Conservation (phyloP, 1,140 invertebrate genomes). For the Antheraea pernyi region DNA sequence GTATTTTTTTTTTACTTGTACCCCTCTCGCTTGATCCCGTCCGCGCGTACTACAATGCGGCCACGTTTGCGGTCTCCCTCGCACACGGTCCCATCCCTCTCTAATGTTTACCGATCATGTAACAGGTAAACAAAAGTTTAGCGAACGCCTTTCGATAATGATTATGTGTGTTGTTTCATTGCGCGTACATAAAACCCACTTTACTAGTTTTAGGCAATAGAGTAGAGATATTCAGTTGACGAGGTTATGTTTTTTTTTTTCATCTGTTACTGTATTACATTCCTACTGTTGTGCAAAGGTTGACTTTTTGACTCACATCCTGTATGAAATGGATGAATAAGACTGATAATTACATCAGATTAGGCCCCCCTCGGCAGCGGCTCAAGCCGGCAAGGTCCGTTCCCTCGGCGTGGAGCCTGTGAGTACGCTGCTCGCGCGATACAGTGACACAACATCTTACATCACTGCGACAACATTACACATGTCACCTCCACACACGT, state of each 20-base stretch:
- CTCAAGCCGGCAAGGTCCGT: no score
- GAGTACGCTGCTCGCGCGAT: no score
- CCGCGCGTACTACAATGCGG: constrained; percentile 10
- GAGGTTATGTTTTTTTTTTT: not conserved
- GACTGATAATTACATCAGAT: no score
- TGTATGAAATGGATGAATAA: no score
- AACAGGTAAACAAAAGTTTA: constrained; percentile 11
- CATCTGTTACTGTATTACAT: no score
- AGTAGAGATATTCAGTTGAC: not conserved
- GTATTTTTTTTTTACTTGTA: not conserved
- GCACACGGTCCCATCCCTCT: not conserved
- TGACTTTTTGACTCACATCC: no score
- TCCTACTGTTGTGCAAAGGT: no score
- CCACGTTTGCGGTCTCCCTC: not conserved
- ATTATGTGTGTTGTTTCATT: not conserved
- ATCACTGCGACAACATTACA: no score
- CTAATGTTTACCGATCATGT: constrained; percentile 8
- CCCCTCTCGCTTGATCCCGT: not conserved
- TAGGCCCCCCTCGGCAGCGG: no score
- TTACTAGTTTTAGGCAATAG: not conserved
- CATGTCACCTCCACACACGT: no score
- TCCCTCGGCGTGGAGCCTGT: no score
- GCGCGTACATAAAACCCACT: constrained; percentile 1
- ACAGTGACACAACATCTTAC: no score
- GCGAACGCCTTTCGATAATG: constrained; percentile 11